A percentile compares a stretch with the other conserved stretches of the same genome.
phyloP scores from a whole-genome alignment of 2,888 invertebrate species.

The Bombylius discolor region DNA sequence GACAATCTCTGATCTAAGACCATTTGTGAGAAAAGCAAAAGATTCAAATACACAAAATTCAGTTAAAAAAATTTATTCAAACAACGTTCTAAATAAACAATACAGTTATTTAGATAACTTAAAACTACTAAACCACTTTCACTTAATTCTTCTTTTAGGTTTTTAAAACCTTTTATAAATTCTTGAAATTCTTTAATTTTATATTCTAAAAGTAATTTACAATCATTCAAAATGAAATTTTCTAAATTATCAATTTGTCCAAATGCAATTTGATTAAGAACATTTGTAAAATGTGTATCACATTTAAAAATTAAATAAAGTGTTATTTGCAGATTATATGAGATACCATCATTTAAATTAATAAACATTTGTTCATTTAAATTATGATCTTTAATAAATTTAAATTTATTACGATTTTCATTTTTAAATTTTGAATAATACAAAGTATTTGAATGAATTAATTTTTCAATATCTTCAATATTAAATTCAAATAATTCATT shows the following conservation, averaged over 20 bases:
- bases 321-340: slow-evolving; percentile 46
- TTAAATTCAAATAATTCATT: slow-evolving; percentile 52
- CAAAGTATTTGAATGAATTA: slow-evolving; percentile 25
- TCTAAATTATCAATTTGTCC: slow-evolving; percentile 23
- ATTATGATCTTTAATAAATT: slow-evolving; percentile 49
- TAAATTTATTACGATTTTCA: slow-evolving; percentile 40
- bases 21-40: too few species aligned
- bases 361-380: slow-evolving; percentile 51
- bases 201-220: slow-evolving; percentile 19
- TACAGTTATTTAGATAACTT: slow-evolving; percentile 16
- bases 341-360: slow-evolving; percentile 46
- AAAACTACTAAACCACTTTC: slow-evolving; percentile 20
- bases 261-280: slow-evolving; percentile 33
- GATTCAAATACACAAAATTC: too few species aligned
- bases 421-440: slow-evolving; percentile 16
- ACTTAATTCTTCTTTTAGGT: slow-evolving; percentile 18
- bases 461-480: slow-evolving; percentile 41
- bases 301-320: slow-evolving; percentile 31
- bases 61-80: slow-evolving; percentile 5
- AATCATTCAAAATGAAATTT: slow-evolving; percentile 14
- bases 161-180: slow-evolving; percentile 19
- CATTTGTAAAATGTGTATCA: slow-evolving; percentile 26
- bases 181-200: slow-evolving; percentile 26
- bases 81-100: slow-evolving; percentile 22
- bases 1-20: too few species aligned